A percentile compares a stretch with the other conserved stretches of the same genome.
These are phyloP conservation scores for Platycheirus rosarum DNA, from an alignment of 2,888 invertebrate genomes.

Conservation along the genomic window DNA sequence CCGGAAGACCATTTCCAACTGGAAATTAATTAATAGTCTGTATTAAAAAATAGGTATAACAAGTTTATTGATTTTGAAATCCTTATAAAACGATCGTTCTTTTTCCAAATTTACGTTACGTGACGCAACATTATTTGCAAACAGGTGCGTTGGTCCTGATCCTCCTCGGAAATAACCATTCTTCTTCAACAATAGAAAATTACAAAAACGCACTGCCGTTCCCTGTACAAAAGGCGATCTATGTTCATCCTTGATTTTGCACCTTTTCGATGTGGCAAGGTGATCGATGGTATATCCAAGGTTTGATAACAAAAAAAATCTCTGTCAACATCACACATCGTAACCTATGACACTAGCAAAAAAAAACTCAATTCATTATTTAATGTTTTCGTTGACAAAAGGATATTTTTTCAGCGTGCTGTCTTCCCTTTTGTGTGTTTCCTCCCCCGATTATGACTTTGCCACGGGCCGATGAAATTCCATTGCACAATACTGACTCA, in stretches of 20 bases:
- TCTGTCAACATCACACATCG: slow-evolving; percentile 48
- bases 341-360: not conserved
- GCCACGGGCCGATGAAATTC: slow-evolving; percentile 68
- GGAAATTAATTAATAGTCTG: no score
- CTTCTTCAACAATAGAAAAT: not conserved
- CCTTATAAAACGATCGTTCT: no score
- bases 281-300: slow-evolving; percentile 50
- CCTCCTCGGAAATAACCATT: not conserved
- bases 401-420: slow-evolving; percentile 40
- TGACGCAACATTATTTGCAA: slow-evolving; percentile 26
- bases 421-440: slow-evolving; percentile 23
- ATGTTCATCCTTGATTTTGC: slow-evolving; percentile 55
- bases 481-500: slow-evolving; percentile 40
- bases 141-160: slow-evolving; percentile 2
- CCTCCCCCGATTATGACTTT: slow-evolving; percentile 51
- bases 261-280: slow-evolving; percentile 51
- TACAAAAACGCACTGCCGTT: slow-evolving; percentile 31
- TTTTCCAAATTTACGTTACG: not conserved
- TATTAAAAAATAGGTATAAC: no score
- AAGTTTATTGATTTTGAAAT: no score
- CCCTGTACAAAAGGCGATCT: slow-evolving; percentile 9
- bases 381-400: slow-evolving; percentile 56
- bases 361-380: slow-evolving; percentile 52
- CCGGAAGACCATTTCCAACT: no score
- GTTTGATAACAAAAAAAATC: not conserved